Base-by-base conservation (phyloP, 1,140 invertebrate species). In the Trypoxylus dichotomus region DNA sequence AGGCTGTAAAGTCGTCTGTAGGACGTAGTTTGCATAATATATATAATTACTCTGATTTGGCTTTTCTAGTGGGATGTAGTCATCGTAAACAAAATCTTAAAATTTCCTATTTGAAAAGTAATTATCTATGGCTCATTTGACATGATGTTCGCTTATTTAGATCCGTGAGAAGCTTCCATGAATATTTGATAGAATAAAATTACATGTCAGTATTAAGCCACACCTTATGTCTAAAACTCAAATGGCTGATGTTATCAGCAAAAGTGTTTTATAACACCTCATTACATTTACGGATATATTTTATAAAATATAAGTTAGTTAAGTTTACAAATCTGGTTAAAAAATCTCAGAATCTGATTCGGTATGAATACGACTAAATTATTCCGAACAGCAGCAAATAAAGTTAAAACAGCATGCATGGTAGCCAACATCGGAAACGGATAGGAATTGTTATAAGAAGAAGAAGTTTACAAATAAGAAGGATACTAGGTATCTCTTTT, bases 21-120 rank as follows among this genome's bases (percentile, higher is more conserved):
- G 60, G 60, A 68, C 60, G 60, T 24, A 29, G 60, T 68, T 68
- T 68, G 60, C 60, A 68, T 68, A 68, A 68, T 68, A 68, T 68
- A 29, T 68, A 24, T 68, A 68, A 68, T 68, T 68, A 68, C 25
- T 68, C 60, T n/a, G 60, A 27, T 68, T 68, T 68, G 60, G 60
- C 15, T 8, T 24, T 68, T 10, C 15, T 25, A 13, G 60, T 68
- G 60, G 60, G 60, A 25, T 29, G 24, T 68, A 29, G 27, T 68
- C 60, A 10, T 68, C 24, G 60, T 68, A 68, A 68, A 68, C 60
- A 68, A 29, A 27, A 68, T 24, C 24, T 68, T 68, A 68, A 68
- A 68, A 27, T 68, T 68, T 27, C 60, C 60, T 27, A 68, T 21
- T 68, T 68, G 19, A 27, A 68, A 68, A 29, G 60, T 24, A 68